Conservation (phyloP, 1,140 invertebrate genomes). For the Macrocentrus cingulum region DNA sequence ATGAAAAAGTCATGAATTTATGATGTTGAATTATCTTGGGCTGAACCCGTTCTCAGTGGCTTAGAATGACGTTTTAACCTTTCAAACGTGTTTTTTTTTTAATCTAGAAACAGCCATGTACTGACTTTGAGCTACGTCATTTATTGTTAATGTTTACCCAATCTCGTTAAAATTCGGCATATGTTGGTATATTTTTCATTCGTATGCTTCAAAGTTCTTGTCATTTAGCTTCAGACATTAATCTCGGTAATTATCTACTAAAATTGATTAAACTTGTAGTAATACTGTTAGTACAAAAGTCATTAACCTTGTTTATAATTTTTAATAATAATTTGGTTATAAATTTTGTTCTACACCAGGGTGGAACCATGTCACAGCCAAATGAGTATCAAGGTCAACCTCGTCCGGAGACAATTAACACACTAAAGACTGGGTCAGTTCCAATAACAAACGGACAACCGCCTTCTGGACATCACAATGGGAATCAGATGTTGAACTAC, state of each 20-base stretch:
- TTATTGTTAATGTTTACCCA: background rate
- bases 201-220: no score
- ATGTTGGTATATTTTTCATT: no score
- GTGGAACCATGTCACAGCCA: slow-evolving; percentile 43
- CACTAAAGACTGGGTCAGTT: slow-evolving; percentile 39
- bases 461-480: slow-evolving; percentile 44
- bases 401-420: slow-evolving; percentile 36
- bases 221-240: background rate
- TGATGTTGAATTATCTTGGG: background rate
- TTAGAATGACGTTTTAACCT: slow-evolving; percentile 48
- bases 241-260: no score
- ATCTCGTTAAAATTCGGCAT: no score
- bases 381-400: slow-evolving; percentile 44
- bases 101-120: slow-evolving; percentile 23
- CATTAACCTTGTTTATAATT: background rate
- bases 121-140: slow-evolving; percentile 9
- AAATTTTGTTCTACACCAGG: slow-evolving; percentile 19
- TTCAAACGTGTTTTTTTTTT: slow-evolving; percentile 33
- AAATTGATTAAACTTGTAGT: background rate
- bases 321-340: background rate
- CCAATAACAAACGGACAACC: slow-evolving; percentile 45
- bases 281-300: background rate
- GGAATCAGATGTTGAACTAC: slow-evolving; percentile 42
- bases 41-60: slow-evolving; percentile 16
- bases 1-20: background rate